These are phyloP conservation scores for Sardina pilchardus DNA, from an alignment of 2,113 vertebrate genomes.

Conservation along the genomic window DNA sequence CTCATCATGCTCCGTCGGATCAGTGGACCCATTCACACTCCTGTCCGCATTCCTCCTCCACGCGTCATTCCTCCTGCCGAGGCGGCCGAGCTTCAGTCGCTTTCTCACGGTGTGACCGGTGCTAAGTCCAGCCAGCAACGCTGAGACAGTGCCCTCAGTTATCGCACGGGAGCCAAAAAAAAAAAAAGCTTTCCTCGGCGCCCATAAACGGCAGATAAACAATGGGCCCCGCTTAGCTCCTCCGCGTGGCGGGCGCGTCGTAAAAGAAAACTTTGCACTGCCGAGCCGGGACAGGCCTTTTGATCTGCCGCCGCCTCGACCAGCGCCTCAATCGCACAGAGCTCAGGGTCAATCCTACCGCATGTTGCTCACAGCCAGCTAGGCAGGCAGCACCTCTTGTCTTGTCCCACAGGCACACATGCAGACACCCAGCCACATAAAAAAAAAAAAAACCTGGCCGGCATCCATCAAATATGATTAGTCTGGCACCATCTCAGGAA, in stretches of 20 bases:
- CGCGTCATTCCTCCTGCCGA: not conserved
- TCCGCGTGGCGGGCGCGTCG: not conserved
- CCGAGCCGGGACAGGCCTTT: not conserved
- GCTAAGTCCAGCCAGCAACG: not conserved
- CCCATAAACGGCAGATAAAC: constrained; percentile 3
- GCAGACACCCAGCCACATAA: not conserved
- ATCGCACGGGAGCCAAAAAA: not conserved
- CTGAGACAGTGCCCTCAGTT: not conserved
- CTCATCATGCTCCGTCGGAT: not conserved
- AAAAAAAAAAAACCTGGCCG: constrained; percentile 16
- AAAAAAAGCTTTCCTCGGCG: not conserved
- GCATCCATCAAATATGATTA: not conserved
- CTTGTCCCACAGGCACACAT: constrained; percentile 15
- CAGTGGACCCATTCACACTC: not conserved
- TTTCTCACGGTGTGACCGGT: not conserved
- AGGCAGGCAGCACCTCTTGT: not conserved
- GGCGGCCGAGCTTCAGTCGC: not conserved
- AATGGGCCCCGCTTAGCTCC: not conserved
- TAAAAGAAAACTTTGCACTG: constrained; percentile 16
- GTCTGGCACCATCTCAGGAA: not conserved
- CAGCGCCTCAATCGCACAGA: not conserved
- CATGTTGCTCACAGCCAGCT: not conserved
- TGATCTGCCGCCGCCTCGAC: not conserved
- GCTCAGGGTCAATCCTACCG: not conserved
- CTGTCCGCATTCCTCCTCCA: not conserved